A percentile compares a stretch with the other conserved stretches of the same genome.
Evolutionary conservation across 2,113 vertebrate species (phyloP).

Genomic region (Notothenia rossii): DNA sequence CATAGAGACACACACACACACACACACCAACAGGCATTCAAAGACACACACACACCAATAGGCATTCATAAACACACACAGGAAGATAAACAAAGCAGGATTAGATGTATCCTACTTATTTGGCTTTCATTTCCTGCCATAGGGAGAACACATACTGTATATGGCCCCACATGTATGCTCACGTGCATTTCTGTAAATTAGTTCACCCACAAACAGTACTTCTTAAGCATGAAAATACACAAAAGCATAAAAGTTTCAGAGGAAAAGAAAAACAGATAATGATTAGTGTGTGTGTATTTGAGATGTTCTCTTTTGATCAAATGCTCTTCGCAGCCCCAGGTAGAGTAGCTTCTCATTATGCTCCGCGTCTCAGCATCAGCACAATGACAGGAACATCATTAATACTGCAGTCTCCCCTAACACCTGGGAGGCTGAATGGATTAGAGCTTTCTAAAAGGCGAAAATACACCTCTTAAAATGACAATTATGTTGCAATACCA

Average conservation of each 20-base stretch:
- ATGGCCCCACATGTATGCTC: neutral
- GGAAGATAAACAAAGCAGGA: slow-evolving; percentile 55
- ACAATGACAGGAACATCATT: slow-evolving; percentile 45
- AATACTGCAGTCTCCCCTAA: slow-evolving; percentile 14
- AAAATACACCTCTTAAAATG: neutral
- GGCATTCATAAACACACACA: neutral
- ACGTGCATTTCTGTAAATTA: slow-evolving; percentile 35
- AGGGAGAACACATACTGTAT: neutral
- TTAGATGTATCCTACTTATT: slow-evolving; percentile 40
- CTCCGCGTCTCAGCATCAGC: slow-evolving; percentile 26
- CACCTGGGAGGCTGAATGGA: slow-evolving; percentile 4
- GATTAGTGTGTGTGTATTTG: slow-evolving; percentile 17
- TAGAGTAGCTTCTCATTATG: slow-evolving; percentile 40
- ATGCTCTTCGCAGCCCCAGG: slow-evolving; percentile 29
- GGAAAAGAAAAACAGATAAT: slow-evolving; percentile 32
- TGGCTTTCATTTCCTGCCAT: slow-evolving; percentile 31
- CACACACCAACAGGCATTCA: neutral
- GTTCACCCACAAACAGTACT: slow-evolving; percentile 18
- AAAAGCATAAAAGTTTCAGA: slow-evolving; percentile 15
- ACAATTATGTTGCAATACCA: neutral
- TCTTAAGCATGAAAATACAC: slow-evolving; percentile 22
- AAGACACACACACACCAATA: neutral
- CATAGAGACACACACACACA: neutral
- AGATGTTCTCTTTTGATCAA: slow-evolving; percentile 44
- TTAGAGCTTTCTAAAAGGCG: neutral